Conservation (phyloP, 1,140 invertebrate species). For the Bemisia tabaci region DNA sequence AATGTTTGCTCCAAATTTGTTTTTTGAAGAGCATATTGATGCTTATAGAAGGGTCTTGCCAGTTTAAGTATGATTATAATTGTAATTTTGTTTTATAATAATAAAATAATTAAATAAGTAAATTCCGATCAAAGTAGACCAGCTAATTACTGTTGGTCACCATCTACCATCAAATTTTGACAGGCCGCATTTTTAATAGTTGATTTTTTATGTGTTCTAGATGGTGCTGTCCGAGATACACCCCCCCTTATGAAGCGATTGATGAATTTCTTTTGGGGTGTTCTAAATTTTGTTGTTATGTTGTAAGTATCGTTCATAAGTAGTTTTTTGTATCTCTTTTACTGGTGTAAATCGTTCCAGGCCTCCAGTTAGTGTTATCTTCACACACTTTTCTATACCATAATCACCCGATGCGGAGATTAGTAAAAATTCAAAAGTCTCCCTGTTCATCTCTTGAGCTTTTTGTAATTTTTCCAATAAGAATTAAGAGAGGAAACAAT, state of each 20-base stretch:
- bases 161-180: neutral
- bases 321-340: no score
- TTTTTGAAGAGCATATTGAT: no score
- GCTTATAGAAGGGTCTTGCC: no score
- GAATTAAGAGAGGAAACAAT: no score
- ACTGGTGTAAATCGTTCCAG: neutral
- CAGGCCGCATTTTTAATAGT: neutral
- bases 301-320: neutral
- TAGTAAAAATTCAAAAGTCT: neutral
- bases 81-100: no score
- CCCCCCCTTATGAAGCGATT: neutral
- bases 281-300: neutral
- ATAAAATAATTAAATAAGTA: no score
- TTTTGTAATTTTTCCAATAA: no score
- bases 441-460: neutral
- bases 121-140: no score
- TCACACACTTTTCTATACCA: neutral
- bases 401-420: neutral
- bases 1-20: neutral
- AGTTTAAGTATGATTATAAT: no score
- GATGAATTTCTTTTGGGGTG: neutral
- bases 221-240: neutral
- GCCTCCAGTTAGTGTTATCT: neutral
- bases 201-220: neutral
- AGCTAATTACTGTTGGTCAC: neutral